Evolutionary conservation across 2,888 invertebrate species (phyloP).

Genomic region (Dyspetes luteomarginatus): DNA sequence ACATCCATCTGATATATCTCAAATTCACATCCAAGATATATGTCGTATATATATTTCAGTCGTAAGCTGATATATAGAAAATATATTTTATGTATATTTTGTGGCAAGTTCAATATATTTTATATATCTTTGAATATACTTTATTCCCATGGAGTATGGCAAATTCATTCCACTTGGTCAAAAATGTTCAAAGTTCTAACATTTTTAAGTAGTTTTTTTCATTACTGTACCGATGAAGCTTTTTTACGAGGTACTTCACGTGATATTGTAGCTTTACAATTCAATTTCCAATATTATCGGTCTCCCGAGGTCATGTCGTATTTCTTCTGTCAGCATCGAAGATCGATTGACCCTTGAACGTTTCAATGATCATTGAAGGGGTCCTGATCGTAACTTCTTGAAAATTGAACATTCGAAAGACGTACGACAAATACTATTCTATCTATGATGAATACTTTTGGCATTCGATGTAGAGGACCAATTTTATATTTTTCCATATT

Average conservation of each 20-base stretch:
- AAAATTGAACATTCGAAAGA: slow-evolving; percentile 35
- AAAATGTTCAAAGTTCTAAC: too few species aligned
- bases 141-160: too few species aligned
- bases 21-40: too few species aligned
- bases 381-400: slow-evolving; percentile 22
- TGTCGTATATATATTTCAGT: too few species aligned
- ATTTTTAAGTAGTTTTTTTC: not conserved
- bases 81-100: too few species aligned
- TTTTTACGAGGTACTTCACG: not conserved
- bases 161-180: too few species aligned
- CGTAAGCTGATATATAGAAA: too few species aligned
- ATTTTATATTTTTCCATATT: slow-evolving; percentile 63
- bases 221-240: not conserved
- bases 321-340: not conserved
- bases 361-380: slow-evolving; percentile 7
- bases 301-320: not conserved
- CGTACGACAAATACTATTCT: slow-evolving; percentile 4
- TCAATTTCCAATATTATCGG: not conserved
- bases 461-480: slow-evolving; percentile 28
- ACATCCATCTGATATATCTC: too few species aligned
- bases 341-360: slow-evolving; percentile 8
- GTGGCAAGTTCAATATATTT: too few species aligned
- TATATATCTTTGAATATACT: too few species aligned
- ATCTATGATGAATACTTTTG: slow-evolving; percentile 25
- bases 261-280: not conserved